phyloP scores from a whole-genome alignment of 2,113 vertebrate genomes.

The Neolamprologus cancellatus region DNA sequence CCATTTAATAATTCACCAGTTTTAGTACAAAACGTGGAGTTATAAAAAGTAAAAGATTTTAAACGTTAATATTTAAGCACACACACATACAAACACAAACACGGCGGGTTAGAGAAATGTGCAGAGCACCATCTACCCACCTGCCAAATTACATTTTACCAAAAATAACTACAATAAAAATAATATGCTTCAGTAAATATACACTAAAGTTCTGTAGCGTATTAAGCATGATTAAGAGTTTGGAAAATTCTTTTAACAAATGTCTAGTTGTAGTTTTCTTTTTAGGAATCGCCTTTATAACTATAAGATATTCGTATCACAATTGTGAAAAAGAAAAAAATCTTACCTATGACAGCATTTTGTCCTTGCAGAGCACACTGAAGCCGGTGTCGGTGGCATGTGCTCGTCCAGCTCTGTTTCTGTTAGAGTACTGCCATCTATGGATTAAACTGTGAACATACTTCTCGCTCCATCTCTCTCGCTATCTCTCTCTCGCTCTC shows the following conservation, averaged over 20 bases:
- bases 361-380: background rate
- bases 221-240: background rate
- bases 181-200: background rate
- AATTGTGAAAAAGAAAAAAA: background rate
- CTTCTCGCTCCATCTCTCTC: background rate
- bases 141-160: background rate
- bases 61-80: background rate
- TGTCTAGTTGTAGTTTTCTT: background rate
- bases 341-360: constrained; percentile 31
- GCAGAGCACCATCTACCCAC: background rate
- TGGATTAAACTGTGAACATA: constrained; percentile 33
- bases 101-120: background rate
- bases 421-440: constrained; percentile 75
- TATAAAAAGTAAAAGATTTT: background rate
- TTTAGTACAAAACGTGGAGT: background rate
- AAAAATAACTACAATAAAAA: background rate
- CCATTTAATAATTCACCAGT: background rate
- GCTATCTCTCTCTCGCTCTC: background rate
- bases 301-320: background rate
- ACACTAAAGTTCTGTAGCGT: background rate
- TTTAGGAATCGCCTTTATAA: background rate
- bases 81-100: background rate
- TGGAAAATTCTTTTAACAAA: background rate
- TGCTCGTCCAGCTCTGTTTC: constrained; percentile 22
- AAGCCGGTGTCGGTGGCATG: background rate